These are phyloP conservation scores for Diaphora mendica DNA, from an alignment of 2,888 invertebrate genomes.

Conservation along the genomic window DNA sequence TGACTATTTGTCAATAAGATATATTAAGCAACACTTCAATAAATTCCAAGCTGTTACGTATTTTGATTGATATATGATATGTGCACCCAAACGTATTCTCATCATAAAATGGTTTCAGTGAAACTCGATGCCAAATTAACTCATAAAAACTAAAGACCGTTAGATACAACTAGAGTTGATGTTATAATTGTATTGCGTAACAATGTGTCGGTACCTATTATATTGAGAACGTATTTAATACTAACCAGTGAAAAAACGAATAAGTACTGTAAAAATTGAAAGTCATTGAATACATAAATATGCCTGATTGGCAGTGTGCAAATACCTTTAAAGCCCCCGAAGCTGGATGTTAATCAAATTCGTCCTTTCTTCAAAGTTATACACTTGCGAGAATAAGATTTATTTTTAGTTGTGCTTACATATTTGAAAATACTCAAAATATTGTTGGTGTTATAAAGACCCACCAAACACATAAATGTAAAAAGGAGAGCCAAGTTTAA, in stretches of 20 bases:
- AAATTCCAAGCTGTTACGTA: slow-evolving; percentile 3
- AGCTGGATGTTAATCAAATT: background rate
- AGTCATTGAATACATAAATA: background rate
- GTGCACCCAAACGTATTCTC: slow-evolving; percentile 4
- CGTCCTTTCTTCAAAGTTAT: background rate
- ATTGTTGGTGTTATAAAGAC: too few relatives aligned
- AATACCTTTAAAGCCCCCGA: background rate
- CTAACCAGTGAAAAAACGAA: background rate
- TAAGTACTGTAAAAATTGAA: background rate
- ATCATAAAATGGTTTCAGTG: background rate
- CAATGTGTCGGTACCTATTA: background rate
- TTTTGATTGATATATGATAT: slow-evolving; percentile 15
- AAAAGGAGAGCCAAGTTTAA: too few relatives aligned
- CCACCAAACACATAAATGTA: too few relatives aligned
- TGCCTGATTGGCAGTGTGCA: background rate
- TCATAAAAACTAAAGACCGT: slow-evolving; percentile 8
- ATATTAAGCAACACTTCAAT: slow-evolving; percentile 9
- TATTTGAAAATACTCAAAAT: too few relatives aligned
- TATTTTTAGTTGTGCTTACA: background rate
- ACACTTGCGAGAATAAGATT: background rate
- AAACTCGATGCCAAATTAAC: slow-evolving; percentile 16
- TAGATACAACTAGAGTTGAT: slow-evolving; percentile 4
- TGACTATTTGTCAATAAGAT: slow-evolving; percentile 12
- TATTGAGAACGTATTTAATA: background rate
- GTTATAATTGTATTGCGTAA: background rate